Evolutionary conservation across 2,797 vertebrate species (phyloP), one percentile per base, ranked within the genome.

Genomic region (Diglossa cyanea): DNA sequence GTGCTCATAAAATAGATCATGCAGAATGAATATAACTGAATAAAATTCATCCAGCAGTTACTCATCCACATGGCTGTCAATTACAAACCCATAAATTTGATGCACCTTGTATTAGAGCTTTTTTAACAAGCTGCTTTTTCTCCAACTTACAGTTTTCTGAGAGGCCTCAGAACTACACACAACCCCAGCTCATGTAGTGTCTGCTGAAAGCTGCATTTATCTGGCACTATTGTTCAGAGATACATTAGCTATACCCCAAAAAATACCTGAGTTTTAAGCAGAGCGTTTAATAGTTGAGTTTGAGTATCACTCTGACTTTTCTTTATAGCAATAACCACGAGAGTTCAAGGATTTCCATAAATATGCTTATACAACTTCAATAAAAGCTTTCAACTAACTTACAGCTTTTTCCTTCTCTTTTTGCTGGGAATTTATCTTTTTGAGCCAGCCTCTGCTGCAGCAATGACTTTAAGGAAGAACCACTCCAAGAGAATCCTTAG

Each of bases 321-420:
- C 44, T 78, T 81, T 75, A 65, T 3, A 30, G 21, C 35, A 68
- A 50, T 13, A 81, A 13, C 30, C 40, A 65, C 2, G 4, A 53
- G 37, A 57, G 30, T 62, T 88, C 61, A 81, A 87, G 23, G 35
- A 74, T 65, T 91, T 83, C 90, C 30, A 70, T 33, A 86, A 88
- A 75, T 24, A 83, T 1, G 4, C 30, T 82, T 79, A 35, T 33
- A 31, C 21, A 84, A 86, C 47, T 84, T 66, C 63, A 75, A 7
- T 50, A 82, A 89, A 83, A 85, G 55, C 77, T 92, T 93, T 81
- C 51, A 67, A 47, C 53, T 55, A 48, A 42, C 86, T 72, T 58
- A 76, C 19, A 76, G 70, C 21, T 78, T 78, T 74, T 86, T 33
- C 60, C 51, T 90, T 67, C 47, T 83, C 40, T n/a, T 86, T 79